Evolutionary conservation across 2,888 invertebrate genomes (phyloP), one percentile per base, ranked within the genome.

Genomic region (Coleophora deauratella): DNA sequence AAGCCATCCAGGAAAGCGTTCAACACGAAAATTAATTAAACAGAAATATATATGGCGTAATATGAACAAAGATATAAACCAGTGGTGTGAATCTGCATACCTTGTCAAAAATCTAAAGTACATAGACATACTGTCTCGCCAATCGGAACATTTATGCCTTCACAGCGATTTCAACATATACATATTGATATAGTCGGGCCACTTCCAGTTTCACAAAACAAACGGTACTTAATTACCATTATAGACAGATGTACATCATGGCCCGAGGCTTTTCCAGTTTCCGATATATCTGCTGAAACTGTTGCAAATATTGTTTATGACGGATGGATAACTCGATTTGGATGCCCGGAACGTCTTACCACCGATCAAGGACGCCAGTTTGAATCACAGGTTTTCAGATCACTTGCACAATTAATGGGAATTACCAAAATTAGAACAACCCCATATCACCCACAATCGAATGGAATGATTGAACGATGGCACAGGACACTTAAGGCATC

Each of bases 351-450:
- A 42, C 40, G 38, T 9, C 60, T 60, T 6, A 72, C 69, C 37
- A 57, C 61, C 14, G 54, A 65, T 9, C 70, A 69, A 43, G 68
- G 49, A 2, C 40, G 49, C 0, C 51, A 51, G 31, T 54, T 54
- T 28, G 55, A 68, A 15, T 67, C 66, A 1, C 50, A 54, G 3
- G 62, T 67, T 33, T 45, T 54, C 41, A 55, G 53, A 0, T 41
- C 66, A 9, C 34, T 51, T 10, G 30, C 50, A 27, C 42, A 44
- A 8, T 35, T 33, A 13, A 37, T 52, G 4, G 52, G 50, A 1
- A 38, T 50, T 0, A 33, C 37, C 10, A 43, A 40, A 15, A 35
- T 49, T 7, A 38, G n/a, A n/a, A n/a, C n/a, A n/a, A n/a, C n/a
- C n/a, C n/a, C n/a, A n/a, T n/a, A n/a, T n/a, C n/a, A n/a, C n/a